Base-by-base conservation (phyloP, 2,113 vertebrate genomes). In the Stegastes partitus region DNA sequence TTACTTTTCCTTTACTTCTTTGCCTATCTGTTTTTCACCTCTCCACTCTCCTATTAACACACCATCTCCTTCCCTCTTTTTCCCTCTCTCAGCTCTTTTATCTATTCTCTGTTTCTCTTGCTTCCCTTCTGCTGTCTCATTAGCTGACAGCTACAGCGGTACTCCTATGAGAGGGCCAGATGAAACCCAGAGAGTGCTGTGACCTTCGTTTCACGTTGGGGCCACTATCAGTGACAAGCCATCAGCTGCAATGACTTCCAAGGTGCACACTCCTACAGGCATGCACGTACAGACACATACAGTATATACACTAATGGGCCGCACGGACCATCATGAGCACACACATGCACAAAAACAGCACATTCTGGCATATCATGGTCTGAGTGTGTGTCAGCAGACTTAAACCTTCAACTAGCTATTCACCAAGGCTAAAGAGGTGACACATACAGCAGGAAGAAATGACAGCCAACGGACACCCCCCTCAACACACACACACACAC, bases 181-280 rank as follows among this genome's bases (percentile, higher is more conserved):
- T 93, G 91, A 92, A 93, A 91, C 84, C 79, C 81, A 64, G 73
- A 81, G 84, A 91, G 87, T 70, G 47, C 77, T 15, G 74, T 92
- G 93, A 94, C 93, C 93, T 93, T 94, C 74, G 71, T 75, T 85
- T 88, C 85, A 85, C 62, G 51, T 63, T 26, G 70, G 68, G 91
- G 79, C 81, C 82, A 69, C 88, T 93, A 92, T 94, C 93, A 87
- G 88, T 90, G 93, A 94, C 92, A 92, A 87, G 81, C 88, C 84
- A 91, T 93, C 92, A 93, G 88, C 85, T 74, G 64, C 72, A 76
- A 47, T 83, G 86, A 39, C 34, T 55, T 86, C 64, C 31, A 37
- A 86, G 71, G 87, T 79, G 75, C 73, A 23, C 57, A 50, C 21
- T 26, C 65, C 51, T 61, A 42, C 57, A 23, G 22, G 16, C 44